Evolutionary conservation across 2,113 vertebrate species (phyloP).

Genomic region (Chroicocephalus ridibundus): DNA sequence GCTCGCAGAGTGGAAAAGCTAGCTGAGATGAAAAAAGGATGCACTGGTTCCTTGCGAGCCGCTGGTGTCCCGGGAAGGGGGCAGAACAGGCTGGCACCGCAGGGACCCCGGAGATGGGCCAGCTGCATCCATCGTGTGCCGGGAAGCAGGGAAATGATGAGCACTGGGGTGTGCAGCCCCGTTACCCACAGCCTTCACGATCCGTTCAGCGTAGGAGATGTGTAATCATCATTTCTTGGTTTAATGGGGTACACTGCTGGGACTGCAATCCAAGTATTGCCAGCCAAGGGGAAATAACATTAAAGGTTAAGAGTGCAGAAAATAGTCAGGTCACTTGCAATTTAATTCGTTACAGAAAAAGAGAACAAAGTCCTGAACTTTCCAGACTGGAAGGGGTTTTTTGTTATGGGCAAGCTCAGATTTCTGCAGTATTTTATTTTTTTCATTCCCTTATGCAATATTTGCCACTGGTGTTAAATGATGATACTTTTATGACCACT

Average conservation of each 20-base stretch:
- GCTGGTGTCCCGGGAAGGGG: rapidly evolving
- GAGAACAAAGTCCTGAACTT: background rate
- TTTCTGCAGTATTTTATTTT: background rate
- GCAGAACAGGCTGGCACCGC: rapidly evolving
- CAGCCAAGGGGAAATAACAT: background rate
- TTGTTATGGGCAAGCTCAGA: background rate
- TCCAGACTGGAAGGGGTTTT: background rate
- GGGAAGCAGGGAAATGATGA: background rate
- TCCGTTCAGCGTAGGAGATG: background rate
- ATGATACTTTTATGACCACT: background rate
- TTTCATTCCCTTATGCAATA: background rate
- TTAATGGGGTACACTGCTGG: background rate
- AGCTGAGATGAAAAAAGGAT: background rate
- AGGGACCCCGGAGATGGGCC: rapidly evolving
- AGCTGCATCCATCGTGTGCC: background rate
- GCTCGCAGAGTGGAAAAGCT: background rate
- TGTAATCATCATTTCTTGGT: background rate
- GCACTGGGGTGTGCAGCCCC: background rate
- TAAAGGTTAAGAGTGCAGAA: background rate
- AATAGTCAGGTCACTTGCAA: background rate
- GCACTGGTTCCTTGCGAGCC: rapidly evolving
- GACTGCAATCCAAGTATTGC: background rate
- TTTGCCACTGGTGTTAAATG: background rate
- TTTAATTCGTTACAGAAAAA: background rate
- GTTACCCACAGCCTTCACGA: background rate